Evolutionary conservation across 2,797 vertebrate genomes (phyloP), one percentile per base, ranked within the genome.

Genomic region (Acestrorhynchus altus): DNA sequence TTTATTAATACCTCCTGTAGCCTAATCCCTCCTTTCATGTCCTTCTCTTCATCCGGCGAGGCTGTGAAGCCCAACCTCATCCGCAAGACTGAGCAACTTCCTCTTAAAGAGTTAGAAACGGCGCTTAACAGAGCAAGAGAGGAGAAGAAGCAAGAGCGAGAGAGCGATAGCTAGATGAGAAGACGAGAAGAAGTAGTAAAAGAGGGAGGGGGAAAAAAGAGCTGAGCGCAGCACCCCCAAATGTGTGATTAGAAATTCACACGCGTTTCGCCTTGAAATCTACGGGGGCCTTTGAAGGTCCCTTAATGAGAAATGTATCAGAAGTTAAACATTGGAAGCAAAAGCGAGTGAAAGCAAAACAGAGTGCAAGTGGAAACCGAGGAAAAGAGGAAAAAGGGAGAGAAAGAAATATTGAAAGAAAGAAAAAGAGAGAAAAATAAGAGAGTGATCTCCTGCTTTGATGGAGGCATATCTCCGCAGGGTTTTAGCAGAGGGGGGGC

Each of bases 221-320:
- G 92, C 91, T 94, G 94, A 95, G 94, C 92, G 80, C 90, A 93
- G 87, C 92, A 93, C 91, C 93, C 91, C 93, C 92, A 91, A 90
- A 94, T 89, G 92, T 93, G 93, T 94, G 94, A 96, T 97, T 95
- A 97, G 96, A 96, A 96, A 97, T 97, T 95, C 93, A 96, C 94
- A 96, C 93, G 94, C 71, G n/a, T 95, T 85, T 74, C 39, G 94
- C 95, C 95, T 96, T 95, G 95, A 95, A 90, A 97, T 96, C 94
- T 93, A 95, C 95, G 92, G 92, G 88, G 94, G 89, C 88, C 94
- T 95, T 96, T 95, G 94, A 95, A 95, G 92, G 92, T 91, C 89
- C 79, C 92, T 93, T 98, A 98, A 97, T 95, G 95, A 98, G 94
- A 94, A 60, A 89, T 89, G 95, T 93, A 92, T 94, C 91, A 91